A percentile compares a stretch with the other conserved stretches of the same genome.
Conservation (phyloP, 2,797 vertebrate species). For the Microcaecilia unicolor region DNA sequence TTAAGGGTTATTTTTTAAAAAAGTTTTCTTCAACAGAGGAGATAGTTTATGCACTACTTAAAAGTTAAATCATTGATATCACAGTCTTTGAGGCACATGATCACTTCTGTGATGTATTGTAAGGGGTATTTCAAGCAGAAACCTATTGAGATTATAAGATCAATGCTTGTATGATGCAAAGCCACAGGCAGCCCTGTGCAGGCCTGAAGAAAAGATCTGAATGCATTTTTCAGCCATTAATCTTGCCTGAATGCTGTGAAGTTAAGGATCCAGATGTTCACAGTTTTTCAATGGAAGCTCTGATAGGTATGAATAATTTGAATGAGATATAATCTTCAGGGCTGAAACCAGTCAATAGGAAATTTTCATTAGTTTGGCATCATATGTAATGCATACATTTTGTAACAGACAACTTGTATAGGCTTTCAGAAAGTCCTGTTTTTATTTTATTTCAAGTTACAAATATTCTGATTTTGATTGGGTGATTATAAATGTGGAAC, state of each 20-base stretch:
- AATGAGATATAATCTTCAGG: background rate
- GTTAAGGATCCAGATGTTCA: background rate
- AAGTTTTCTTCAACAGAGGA: no score
- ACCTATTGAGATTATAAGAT: background rate
- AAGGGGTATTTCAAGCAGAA: background rate
- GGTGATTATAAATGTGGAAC: slow-evolving; percentile 4
- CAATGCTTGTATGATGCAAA: background rate
- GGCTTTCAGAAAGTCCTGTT: background rate
- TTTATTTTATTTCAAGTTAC: background rate
- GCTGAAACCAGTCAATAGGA: background rate
- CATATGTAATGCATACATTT: background rate
- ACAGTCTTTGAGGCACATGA: background rate
- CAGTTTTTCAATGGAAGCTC: background rate
- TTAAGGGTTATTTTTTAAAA: no score
- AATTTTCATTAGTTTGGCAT: background rate
- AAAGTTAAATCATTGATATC: slow-evolving; percentile 13
- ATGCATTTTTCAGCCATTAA: background rate
- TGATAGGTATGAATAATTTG: background rate
- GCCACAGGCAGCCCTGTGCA: background rate
- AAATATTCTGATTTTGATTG: background rate
- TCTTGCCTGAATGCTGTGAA: background rate
- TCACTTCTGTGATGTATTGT: background rate
- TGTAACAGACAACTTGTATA: background rate
- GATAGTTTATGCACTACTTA: no score
- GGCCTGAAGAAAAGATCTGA: background rate